A percentile compares a stretch with the other conserved stretches of the same genome.
Evolutionary conservation across 2,888 invertebrate species (phyloP).

Genomic region (Pseudeuparius sepicola): DNA sequence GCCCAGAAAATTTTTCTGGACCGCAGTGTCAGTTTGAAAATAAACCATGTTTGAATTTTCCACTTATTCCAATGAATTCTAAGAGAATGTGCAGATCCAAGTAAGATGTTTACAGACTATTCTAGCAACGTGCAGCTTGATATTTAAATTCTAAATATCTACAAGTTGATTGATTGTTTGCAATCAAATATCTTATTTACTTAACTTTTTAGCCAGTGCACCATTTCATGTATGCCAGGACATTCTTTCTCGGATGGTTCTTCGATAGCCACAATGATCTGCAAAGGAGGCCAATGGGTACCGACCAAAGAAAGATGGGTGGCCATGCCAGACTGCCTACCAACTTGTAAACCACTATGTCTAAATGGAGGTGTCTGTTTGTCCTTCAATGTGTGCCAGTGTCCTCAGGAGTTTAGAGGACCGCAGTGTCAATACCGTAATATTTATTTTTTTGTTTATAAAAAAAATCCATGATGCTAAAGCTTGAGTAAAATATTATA

Average conservation of each 20-base stretch:
- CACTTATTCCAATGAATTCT: slow-evolving; percentile 57
- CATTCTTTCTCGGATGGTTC: slow-evolving; percentile 66
- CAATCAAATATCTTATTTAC: slow-evolving; percentile 12
- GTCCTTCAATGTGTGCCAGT: slow-evolving; percentile 66
- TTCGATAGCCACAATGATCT: slow-evolving; percentile 54
- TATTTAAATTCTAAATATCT: too few relatives aligned
- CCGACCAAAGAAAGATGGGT: slow-evolving; percentile 53
- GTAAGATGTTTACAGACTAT: too few relatives aligned
- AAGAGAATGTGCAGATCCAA: slow-evolving; percentile 50
- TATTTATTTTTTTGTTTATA: slow-evolving; percentile 23
- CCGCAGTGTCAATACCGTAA: slow-evolving; percentile 61
- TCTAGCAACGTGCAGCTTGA: too few relatives aligned
- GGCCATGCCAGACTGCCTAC: slow-evolving; percentile 59
- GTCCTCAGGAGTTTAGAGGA: slow-evolving; percentile 61
- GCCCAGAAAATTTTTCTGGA: slow-evolving; percentile 62
- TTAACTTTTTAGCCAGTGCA: slow-evolving; percentile 49
- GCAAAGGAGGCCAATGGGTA: slow-evolving; percentile 60
- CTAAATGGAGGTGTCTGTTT: slow-evolving; percentile 74
- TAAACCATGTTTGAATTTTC: slow-evolving; percentile 57
- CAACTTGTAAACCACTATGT: slow-evolving; percentile 62
- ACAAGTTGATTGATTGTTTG: too few relatives aligned
- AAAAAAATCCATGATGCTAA: neutral
- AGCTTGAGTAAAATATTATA: too few relatives aligned
- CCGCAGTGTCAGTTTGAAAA: slow-evolving; percentile 65
- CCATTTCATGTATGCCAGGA: slow-evolving; percentile 53